phyloP scores from a whole-genome alignment of 2,888 invertebrate species.

The Drosophila meridiana region DNA sequence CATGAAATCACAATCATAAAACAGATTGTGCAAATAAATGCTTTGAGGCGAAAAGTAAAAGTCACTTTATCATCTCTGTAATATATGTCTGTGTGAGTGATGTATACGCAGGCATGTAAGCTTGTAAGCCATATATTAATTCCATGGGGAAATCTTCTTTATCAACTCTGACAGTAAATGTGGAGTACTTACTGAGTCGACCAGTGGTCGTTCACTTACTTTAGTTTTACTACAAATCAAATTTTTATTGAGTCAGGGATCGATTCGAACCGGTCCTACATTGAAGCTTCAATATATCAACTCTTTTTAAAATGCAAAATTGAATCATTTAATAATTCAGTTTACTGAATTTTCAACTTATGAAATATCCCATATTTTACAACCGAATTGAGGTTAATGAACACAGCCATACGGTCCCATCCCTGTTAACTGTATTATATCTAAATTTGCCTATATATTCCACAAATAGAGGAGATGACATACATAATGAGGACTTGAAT shows the following conservation, averaged over 20 bases:
- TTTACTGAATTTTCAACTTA: background rate
- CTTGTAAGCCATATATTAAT: background rate
- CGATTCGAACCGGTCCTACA: background rate
- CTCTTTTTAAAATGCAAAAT: background rate
- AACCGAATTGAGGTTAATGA: too few species aligned
- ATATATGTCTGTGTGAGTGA: conserved; percentile 14
- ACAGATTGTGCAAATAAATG: conserved; percentile 58
- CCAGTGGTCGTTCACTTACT: background rate
- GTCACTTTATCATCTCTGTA: conserved; percentile 55
- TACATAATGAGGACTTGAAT: too few species aligned
- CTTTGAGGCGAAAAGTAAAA: conserved; percentile 65
- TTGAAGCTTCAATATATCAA: background rate
- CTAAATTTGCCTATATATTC: too few species aligned
- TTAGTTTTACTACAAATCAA: background rate
- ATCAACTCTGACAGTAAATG: conserved; percentile 8
- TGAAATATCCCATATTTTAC: too few species aligned
- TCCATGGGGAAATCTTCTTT: background rate
- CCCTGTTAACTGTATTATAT: too few species aligned
- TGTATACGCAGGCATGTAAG: background rate
- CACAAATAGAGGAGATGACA: too few species aligned
- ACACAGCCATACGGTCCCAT: too few species aligned
- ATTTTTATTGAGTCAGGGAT: background rate
- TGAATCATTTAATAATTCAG: background rate
- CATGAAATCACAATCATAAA: conserved; percentile 55
- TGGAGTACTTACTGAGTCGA: background rate